phyloP scores from a whole-genome alignment of 2,888 invertebrate genomes.

The Polia nebulosa region DNA sequence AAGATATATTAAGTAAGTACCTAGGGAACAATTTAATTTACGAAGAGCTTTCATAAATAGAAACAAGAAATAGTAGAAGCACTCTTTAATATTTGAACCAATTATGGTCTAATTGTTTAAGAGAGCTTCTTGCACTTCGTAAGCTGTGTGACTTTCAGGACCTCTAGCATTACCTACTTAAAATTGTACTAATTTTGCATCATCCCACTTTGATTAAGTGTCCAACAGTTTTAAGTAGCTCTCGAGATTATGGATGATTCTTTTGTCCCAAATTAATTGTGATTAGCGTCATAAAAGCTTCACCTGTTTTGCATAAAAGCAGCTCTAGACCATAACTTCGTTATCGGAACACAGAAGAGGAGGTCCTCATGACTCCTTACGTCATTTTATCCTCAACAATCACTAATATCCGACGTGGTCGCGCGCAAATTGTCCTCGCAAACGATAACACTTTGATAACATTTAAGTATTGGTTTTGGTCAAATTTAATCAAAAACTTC shows the following conservation, averaged over 20 bases:
- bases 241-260: not conserved
- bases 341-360: slow-evolving; percentile 67
- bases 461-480: slow-evolving; percentile 89
- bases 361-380: slow-evolving; percentile 53
- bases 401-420: slow-evolving; percentile 57
- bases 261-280: slow-evolving; percentile 41
- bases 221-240: slow-evolving; percentile 21
- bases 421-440: slow-evolving; percentile 75
- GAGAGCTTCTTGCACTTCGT: too few species aligned
- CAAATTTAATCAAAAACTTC: slow-evolving; percentile 87
- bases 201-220: not conserved
- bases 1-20: not conserved
- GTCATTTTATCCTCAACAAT: slow-evolving; percentile 53
- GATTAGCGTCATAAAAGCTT: slow-evolving; percentile 45
- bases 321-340: slow-evolving; percentile 64
- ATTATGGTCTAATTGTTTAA: too few species aligned
- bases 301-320: slow-evolving; percentile 61
- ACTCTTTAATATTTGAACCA: not conserved
- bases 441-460: slow-evolving; percentile 82
- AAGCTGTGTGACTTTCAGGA: too few species aligned
- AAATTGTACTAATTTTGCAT: not conserved
- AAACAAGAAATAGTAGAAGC: not conserved
- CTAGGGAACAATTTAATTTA: too few species aligned
- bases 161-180: too few species aligned
- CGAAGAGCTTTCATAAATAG: not conserved